Conservation (phyloP, 2,113 vertebrate species). For the Sclerurus mexicanus region DNA sequence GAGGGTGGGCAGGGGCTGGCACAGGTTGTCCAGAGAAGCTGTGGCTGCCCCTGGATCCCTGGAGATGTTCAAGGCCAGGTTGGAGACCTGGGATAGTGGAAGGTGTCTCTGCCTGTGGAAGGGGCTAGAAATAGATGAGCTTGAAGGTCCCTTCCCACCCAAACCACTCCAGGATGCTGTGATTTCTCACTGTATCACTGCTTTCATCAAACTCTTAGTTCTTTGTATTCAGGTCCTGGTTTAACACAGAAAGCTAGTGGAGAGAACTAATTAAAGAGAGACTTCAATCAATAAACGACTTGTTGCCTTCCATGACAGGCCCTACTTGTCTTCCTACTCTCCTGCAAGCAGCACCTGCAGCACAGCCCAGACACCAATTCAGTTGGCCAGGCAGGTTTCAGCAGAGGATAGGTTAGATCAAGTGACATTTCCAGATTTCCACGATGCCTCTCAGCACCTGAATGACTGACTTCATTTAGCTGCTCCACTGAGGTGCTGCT, state of each 20-base stretch:
- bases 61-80: rapidly evolving
- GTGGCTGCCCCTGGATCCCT: background rate
- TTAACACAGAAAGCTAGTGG: background rate
- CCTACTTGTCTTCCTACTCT: background rate
- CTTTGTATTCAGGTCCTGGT: background rate
- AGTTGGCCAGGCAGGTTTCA: background rate
- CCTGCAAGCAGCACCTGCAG: background rate
- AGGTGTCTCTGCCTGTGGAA: rapidly evolving
- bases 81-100: rapidly evolving
- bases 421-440: conserved; percentile 9
- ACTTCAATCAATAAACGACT: background rate
- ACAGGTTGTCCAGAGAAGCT: background rate
- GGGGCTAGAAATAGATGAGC: background rate
- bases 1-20: background rate
- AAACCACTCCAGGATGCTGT: background rate
- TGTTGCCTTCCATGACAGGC: background rate
- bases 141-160: background rate
- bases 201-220: background rate
- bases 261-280: background rate
- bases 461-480: background rate
- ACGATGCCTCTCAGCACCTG: background rate
- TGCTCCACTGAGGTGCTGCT: background rate
- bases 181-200: background rate
- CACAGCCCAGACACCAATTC: background rate
- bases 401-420: background rate